Evolutionary conservation across 1,140 invertebrate genomes (phyloP).

Genomic region (Caerostris darwini): DNA sequence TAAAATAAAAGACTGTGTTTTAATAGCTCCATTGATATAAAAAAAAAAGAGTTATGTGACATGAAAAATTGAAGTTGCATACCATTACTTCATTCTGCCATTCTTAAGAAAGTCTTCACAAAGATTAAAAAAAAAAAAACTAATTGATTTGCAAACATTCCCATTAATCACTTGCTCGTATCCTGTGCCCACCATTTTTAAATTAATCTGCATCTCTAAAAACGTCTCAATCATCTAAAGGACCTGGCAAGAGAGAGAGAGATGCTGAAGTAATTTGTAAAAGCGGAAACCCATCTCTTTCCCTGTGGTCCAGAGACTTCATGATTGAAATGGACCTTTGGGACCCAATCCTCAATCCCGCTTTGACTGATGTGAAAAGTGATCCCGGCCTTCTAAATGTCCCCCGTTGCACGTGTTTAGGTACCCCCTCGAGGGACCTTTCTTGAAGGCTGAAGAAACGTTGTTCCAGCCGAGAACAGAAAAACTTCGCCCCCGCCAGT

Average conservation of each 20-base stretch:
- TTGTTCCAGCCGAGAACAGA: constrained; percentile 18
- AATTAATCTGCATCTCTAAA: not conserved
- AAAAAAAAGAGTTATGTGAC: not conserved
- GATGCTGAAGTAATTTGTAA: constrained; percentile 21
- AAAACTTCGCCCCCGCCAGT: constrained; percentile 51
- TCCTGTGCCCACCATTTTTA: not conserved
- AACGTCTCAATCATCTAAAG: not conserved
- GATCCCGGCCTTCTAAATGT: constrained; percentile 29
- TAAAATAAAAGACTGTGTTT: no score
- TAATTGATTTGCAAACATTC: constrained; percentile 19
- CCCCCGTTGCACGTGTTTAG: constrained; percentile 64
- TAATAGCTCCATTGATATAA: not conserved
- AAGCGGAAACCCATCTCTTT: constrained; percentile 10
- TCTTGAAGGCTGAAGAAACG: constrained; percentile 49
- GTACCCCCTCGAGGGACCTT: constrained; percentile 34
- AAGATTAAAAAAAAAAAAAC: not conserved
- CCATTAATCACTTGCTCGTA: not conserved
- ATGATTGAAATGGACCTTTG: constrained; percentile 68
- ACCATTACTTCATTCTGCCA: not conserved
- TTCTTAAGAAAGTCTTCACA: not conserved
- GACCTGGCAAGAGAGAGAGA: not conserved
- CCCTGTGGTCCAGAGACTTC: constrained; percentile 33
- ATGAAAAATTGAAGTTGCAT: not conserved
- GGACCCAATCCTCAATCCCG: constrained; percentile 28
- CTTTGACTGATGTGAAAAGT: constrained; percentile 66